Evolutionary conservation across 2,797 vertebrate genomes (phyloP), one percentile per base, ranked within the genome.

Genomic region (Atherinosoma microstoma): DNA sequence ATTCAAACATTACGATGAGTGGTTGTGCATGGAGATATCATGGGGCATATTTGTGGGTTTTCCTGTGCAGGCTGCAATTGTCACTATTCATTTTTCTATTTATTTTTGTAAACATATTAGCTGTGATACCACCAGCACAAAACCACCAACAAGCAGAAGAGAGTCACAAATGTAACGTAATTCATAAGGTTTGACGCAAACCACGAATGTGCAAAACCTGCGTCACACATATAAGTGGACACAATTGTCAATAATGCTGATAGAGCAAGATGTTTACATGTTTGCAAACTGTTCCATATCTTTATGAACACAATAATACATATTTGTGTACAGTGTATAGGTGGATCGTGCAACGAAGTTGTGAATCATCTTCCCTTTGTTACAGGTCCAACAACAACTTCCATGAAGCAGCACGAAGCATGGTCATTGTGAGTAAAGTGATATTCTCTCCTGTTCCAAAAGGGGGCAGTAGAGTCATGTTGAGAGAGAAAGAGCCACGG

Each of bases 391-490:
- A 42, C 15, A 42, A 20, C 8, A 45, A 45, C 42, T 2, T 45
- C 6, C 18, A 45, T 20, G 42, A 42, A 18, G 15, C 40, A 42
- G 16, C 15, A 18, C 40, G 24, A 27, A 27, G 24, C 24, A 27
- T 27, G 24, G 24, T 3, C 18, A 30, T 16, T n/a, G 27, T 35
- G 24, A 2, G 2, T 60, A 32, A 32, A 16, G 34, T 64, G 35
- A 22, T 4, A 7, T 79, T 69, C 63, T 38, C 2, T 45, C 24
- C 6, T 1, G 0, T 32, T 63, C 84, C 94, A 87, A 75, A 78
- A 89, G 94, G 85, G 90, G 93, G 92, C 94, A 95, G 86, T 92
- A 85, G 78, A 85, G 85, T 58, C 85, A 71, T 45, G 49, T 51
- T 76, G 61, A 2, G 24, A 27, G 38, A 1, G 42, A 1, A 0